Conservation (phyloP, 1,140 invertebrate species). For the Papilio polyxenes region DNA sequence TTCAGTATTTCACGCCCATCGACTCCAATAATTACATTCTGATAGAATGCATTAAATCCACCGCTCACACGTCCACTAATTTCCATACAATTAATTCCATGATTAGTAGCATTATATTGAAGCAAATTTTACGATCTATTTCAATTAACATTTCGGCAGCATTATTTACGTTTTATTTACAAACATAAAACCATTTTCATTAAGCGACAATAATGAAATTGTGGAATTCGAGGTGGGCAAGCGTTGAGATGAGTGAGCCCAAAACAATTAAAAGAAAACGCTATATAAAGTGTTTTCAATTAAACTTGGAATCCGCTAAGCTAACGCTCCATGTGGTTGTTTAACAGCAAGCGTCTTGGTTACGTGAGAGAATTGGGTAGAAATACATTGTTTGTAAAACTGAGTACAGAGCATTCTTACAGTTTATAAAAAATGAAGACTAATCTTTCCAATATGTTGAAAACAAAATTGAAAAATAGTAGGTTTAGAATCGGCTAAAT, state of each 20-base stretch:
- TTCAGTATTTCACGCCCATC: slow-evolving; percentile 76
- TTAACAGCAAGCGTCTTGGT: slow-evolving; percentile 54
- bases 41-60: slow-evolving; percentile 76
- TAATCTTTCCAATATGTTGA: neutral
- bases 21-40: slow-evolving; percentile 77
- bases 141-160: slow-evolving; percentile 34
- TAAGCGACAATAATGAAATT: slow-evolving; percentile 47
- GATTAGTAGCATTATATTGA: slow-evolving; percentile 66
- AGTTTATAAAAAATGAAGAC: neutral
- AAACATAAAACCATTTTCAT: slow-evolving; percentile 49
- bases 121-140: slow-evolving; percentile 55
- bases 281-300: slow-evolving; percentile 73
- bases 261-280: slow-evolving; percentile 73
- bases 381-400: slow-evolving; percentile 57
- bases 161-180: slow-evolving; percentile 39
- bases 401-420: neutral
- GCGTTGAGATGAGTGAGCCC: slow-evolving; percentile 53
- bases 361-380: slow-evolving; percentile 64
- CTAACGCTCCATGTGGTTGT: slow-evolving; percentile 55
- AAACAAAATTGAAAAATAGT: neutral
- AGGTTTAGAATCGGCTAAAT: no score
- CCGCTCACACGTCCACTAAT: slow-evolving; percentile 65
- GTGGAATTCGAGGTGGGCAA: slow-evolving; percentile 42
- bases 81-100: slow-evolving; percentile 75
- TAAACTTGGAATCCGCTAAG: slow-evolving; percentile 70